These are phyloP conservation scores for Drosophila pegasa DNA, from an alignment of 2,888 invertebrate genomes.

Conservation along the genomic window DNA sequence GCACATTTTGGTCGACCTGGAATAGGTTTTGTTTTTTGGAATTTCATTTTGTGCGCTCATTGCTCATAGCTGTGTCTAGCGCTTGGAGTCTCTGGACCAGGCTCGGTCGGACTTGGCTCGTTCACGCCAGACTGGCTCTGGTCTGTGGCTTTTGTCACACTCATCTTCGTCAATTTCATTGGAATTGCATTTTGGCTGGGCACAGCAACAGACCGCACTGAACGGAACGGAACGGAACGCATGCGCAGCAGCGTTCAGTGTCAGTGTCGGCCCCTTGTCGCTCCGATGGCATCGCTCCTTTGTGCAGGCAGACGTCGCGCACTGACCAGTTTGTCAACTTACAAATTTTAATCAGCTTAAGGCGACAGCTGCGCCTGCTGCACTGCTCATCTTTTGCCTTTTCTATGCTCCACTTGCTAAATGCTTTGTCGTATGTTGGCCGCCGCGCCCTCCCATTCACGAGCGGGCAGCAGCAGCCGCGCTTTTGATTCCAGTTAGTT, in stretches of 20 bases:
- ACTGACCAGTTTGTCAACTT: slow-evolving; percentile 77
- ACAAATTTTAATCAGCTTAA: slow-evolving; percentile 81
- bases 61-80: slow-evolving; percentile 11
- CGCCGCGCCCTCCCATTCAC: slow-evolving; percentile 56
- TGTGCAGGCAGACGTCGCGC: slow-evolving; percentile 5
- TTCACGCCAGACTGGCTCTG: slow-evolving; percentile 35
- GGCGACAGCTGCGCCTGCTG: slow-evolving; percentile 36
- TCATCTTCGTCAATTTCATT: slow-evolving; percentile 75
- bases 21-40: not conserved
- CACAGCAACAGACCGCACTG: slow-evolving; percentile 19
- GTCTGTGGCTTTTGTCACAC: slow-evolving; percentile 71
- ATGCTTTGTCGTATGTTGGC: slow-evolving; percentile 26
- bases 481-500: slow-evolving; percentile 69
- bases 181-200: slow-evolving; percentile 73
- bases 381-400: slow-evolving; percentile 10
- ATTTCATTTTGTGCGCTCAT: slow-evolving; percentile 20
- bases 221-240: too few relatives aligned
- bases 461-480: slow-evolving; percentile 68
- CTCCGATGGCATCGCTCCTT: not conserved
- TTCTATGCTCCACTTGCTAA: slow-evolving; percentile 53
- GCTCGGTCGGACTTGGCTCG: slow-evolving; percentile 38
- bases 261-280: not conserved
- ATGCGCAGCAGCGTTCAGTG: slow-evolving; percentile 59
- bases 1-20: slow-evolving; percentile 12
- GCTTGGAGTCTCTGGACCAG: slow-evolving; percentile 23